Percentiles rank a stretch among this genome's conserved stretches.
phyloP scores from a whole-genome alignment of 2,797 vertebrate species.

The Esox lucius region DNA sequence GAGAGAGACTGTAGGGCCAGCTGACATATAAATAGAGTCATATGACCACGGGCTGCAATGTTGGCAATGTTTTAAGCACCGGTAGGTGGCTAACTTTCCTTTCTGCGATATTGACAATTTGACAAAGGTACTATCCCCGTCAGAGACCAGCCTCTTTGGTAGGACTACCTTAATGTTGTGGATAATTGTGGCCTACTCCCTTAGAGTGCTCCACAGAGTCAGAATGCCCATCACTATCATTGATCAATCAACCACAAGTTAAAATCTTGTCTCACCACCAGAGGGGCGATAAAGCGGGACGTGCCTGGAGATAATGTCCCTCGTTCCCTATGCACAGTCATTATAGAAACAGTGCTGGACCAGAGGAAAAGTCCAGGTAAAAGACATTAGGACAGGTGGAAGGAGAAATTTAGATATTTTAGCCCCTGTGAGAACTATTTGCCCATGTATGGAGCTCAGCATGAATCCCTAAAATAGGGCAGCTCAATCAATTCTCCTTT shows the following conservation, averaged over 20 bases:
- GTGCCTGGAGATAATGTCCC: conserved; percentile 21
- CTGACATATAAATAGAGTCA: not conserved
- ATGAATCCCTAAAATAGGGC: too few species aligned
- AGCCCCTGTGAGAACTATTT: too few species aligned
- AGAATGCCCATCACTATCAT: conserved; percentile 40
- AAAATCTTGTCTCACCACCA: conserved; percentile 1
- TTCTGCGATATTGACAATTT: not conserved
- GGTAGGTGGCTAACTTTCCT: not conserved
- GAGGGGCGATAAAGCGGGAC: not conserved
- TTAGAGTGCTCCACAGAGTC: conserved; percentile 13
- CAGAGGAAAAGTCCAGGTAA: not conserved
- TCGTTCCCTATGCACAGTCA: not conserved
- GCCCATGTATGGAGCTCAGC: too few species aligned
- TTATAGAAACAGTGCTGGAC: not conserved
- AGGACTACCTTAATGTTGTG: conserved; percentile 25
- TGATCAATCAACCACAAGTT: conserved; percentile 41
- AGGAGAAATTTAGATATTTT: not conserved
- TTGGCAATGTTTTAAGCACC: not conserved
- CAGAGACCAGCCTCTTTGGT: not conserved
- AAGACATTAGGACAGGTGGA: not conserved
- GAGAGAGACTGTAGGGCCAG: not conserved
- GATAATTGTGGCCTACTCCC: conserved; percentile 28
- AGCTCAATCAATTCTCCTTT: too few species aligned
- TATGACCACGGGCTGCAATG: not conserved
- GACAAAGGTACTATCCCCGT: too few species aligned